These are phyloP conservation scores for Acanthis flammea DNA, from an alignment of 2,797 vertebrate species.

Conservation along the genomic window DNA sequence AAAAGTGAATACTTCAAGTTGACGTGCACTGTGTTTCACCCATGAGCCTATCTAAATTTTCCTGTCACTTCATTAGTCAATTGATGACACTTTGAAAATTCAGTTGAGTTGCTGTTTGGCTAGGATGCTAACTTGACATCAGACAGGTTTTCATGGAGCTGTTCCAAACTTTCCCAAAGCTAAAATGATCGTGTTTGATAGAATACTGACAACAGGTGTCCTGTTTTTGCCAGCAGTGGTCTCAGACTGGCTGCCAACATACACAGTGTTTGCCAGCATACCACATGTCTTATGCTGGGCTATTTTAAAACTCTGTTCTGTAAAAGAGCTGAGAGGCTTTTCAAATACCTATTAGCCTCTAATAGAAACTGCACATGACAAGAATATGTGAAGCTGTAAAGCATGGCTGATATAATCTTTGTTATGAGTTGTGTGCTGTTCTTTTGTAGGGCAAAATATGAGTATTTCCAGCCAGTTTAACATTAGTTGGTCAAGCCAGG, in stretches of 20 bases:
- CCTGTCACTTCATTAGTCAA: not conserved
- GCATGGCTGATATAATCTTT: not conserved
- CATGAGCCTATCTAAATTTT: not conserved
- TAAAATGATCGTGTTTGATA: not conserved
- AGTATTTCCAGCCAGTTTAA: not conserved
- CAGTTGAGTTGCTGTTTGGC: not conserved
- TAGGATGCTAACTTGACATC: not conserved
- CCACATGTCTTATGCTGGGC: not conserved
- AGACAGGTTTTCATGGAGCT: not conserved
- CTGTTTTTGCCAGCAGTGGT: conserved; percentile 27
- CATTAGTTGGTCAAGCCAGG: not conserved
- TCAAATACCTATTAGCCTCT: not conserved
- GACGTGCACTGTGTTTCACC: not conserved
- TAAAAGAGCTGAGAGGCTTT: conserved; percentile 7
- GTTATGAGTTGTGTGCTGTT: not conserved
- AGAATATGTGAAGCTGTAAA: not conserved
- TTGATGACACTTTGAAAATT: not conserved
- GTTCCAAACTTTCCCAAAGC: not conserved
- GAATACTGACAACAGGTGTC: conserved; percentile 43
- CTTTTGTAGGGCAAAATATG: not conserved
- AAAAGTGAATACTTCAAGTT: not conserved
- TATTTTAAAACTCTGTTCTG: conserved; percentile 49
- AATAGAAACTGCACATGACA: not conserved
- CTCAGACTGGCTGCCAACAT: conserved; percentile 9
- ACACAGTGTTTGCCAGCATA: not conserved